Evolutionary conservation across 2,113 vertebrate genomes (phyloP), one percentile per base, ranked within the genome.

Genomic region (Gopherus flavomarginatus): DNA sequence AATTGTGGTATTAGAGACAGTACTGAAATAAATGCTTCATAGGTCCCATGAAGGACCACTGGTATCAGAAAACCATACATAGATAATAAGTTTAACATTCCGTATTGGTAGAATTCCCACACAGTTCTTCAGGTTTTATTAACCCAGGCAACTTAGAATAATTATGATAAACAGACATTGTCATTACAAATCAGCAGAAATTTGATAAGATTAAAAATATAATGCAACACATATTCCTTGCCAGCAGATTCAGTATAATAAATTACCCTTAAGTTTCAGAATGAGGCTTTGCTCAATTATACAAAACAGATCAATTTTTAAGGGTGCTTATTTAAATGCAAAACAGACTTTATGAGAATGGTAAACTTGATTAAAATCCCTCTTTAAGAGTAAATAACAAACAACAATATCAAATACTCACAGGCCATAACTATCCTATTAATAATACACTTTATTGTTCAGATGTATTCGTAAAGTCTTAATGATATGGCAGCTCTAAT

Each of bases 101-200:
- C 52, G 89, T 89, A 72, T 82, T 79, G 75, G 35, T 94, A 91
- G 90, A 93, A 96, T 95, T 96, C 50, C 78, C 65, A 52, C 81
- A 90, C 12, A 96, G 65, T 95, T 95, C 93, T 96, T 93, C 86
- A 95, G 90, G 96, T 97, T 98, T 97, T 98, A 98, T 98, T 98
- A 98, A 97, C 90, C 90, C 90, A 97, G 97, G 96, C 97, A 98
- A 95, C 91, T 97, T 57, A 52, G 92, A 98, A 98, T 98, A 98
- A 98, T 98, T 98, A 98, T 98, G 98, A 98, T 98, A 98, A 98
- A 98, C 97, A 98, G 96, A 92, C 85, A 97, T 90, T 98, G 97
- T 98, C 98, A 98, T 97, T 97, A 98, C 94, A 98, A 96, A 98
- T 98, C 97, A 98, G 96, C 96, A 97, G 96, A 97, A 96, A 95